These are phyloP conservation scores for Cardiocondyla obscurior DNA, from an alignment of 1,140 invertebrate genomes.

Conservation along the genomic window DNA sequence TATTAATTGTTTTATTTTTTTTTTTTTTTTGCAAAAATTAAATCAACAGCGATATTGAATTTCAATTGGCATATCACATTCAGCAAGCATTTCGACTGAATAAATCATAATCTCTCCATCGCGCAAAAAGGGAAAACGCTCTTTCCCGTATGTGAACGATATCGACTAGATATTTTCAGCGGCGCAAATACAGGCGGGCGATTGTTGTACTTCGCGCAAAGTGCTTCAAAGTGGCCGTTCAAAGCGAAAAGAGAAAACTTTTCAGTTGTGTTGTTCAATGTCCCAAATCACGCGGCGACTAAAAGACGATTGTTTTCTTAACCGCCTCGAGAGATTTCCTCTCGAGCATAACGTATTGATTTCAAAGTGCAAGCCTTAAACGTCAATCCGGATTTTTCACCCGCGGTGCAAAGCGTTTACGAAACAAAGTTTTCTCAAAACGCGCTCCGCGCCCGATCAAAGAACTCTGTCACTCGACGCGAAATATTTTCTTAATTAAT, in stretches of 20 bases:
- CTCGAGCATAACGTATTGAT: not conserved
- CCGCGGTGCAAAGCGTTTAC: not conserved
- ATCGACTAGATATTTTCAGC: slow-evolving; percentile 24
- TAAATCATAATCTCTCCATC: slow-evolving; percentile 14
- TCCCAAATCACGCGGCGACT: not conserved
- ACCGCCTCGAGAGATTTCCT: not conserved
- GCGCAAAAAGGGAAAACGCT: not conserved
- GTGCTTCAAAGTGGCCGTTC: slow-evolving; percentile 26
- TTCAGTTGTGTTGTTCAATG: slow-evolving; percentile 10
- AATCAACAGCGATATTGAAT: not conserved
- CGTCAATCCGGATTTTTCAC: not conserved
- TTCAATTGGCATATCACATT: not conserved
- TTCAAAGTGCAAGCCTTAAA: not conserved
- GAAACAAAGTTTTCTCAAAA: not conserved
- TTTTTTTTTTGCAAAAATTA: not conserved
- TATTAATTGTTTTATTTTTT: not conserved
- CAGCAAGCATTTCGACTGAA: not conserved
- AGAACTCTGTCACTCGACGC: not conserved
- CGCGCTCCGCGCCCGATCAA: not conserved
- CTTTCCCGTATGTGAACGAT: not conserved
- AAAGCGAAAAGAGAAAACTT: slow-evolving; percentile 33
- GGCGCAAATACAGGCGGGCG: slow-evolving; percentile 10
- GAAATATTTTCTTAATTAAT: slow-evolving; percentile 12
- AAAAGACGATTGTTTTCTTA: not conserved
- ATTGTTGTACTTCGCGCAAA: slow-evolving; percentile 17